Conservation (phyloP, 2,888 invertebrate species). For the Bimastos eiseni region DNA sequence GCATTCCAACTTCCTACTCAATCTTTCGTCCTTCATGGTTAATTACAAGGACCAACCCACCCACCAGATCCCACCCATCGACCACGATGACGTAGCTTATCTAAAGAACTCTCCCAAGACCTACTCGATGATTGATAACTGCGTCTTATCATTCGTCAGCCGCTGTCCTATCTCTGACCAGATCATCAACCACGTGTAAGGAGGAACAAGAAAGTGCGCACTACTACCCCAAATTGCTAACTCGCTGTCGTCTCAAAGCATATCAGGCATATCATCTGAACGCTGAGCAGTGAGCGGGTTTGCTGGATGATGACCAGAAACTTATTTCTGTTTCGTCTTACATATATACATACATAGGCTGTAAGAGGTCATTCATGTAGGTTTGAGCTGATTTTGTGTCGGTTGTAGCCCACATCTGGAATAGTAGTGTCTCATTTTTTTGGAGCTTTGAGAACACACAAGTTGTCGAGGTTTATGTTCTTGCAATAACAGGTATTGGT, state of each 20-base stretch:
- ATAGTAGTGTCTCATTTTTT: too few species aligned
- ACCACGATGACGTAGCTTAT: not conserved
- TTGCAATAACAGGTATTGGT: not conserved
- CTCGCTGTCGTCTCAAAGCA: not conserved
- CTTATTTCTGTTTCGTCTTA: not conserved
- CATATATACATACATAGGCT: not conserved
- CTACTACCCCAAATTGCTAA: too few species aligned
- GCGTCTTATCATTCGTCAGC: not conserved
- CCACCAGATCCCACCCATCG: not conserved
- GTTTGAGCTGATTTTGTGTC: not conserved
- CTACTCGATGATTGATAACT: not conserved
- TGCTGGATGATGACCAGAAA: not conserved
- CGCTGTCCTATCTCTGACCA: not conserved
- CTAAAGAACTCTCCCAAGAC: not conserved
- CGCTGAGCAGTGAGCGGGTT: not conserved
- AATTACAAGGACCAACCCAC: not conserved
- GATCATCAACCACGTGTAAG: not conserved
- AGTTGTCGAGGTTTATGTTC: too few species aligned
- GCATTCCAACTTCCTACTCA: not conserved
- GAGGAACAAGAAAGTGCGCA: not conserved
- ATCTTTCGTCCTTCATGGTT: not conserved
- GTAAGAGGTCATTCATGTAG: too few species aligned
- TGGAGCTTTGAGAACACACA: too few species aligned
- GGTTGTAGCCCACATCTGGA: not conserved
- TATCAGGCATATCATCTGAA: not conserved